Evolutionary conservation across 2,888 invertebrate species (phyloP).

Genomic region (Cataglyphis livida): DNA sequence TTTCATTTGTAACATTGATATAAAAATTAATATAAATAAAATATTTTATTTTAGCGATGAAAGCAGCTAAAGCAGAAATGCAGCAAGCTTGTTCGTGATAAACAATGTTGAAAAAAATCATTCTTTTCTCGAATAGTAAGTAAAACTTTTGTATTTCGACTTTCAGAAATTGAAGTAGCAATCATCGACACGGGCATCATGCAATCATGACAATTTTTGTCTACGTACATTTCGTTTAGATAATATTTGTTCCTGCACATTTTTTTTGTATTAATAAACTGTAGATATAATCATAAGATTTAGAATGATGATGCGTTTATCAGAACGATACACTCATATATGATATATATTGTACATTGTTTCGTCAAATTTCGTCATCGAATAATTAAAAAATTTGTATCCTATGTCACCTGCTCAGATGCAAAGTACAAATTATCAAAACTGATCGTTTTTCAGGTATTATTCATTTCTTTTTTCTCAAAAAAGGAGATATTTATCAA

Average conservation of each 20-base stretch:
- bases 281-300: conserved; percentile 81
- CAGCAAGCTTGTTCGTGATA: conserved; percentile 87
- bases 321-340: conserved; percentile 64
- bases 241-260: conserved; percentile 67
- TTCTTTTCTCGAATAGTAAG: conserved; percentile 64
- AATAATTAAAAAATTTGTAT: conserved; percentile 63
- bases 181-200: conserved; percentile 63
- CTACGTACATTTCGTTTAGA: conserved; percentile 75
- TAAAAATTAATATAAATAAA: conserved; percentile 30
- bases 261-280: conserved; percentile 71
- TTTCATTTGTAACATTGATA: not conserved
- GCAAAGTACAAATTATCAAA: conserved; percentile 75
- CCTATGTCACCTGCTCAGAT: conserved; percentile 69
- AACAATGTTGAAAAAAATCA: conserved; percentile 69
- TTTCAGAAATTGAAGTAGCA: conserved; percentile 54
- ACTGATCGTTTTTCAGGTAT: conserved; percentile 56
- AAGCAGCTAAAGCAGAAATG: conserved; percentile 87
- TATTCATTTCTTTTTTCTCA: conserved; percentile 60
- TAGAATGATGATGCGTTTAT: conserved; percentile 64
- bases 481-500: conserved; percentile 61
- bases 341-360: conserved; percentile 62
- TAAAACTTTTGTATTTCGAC: conserved; percentile 58
- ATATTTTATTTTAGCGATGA: conserved; percentile 84
- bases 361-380: conserved; percentile 59
- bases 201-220: conserved; percentile 77